Percentiles rank a stretch among this genome's conserved stretches.
These are phyloP conservation scores for Rynchops niger DNA, from an alignment of 2,113 vertebrate species.

Conservation along the genomic window DNA sequence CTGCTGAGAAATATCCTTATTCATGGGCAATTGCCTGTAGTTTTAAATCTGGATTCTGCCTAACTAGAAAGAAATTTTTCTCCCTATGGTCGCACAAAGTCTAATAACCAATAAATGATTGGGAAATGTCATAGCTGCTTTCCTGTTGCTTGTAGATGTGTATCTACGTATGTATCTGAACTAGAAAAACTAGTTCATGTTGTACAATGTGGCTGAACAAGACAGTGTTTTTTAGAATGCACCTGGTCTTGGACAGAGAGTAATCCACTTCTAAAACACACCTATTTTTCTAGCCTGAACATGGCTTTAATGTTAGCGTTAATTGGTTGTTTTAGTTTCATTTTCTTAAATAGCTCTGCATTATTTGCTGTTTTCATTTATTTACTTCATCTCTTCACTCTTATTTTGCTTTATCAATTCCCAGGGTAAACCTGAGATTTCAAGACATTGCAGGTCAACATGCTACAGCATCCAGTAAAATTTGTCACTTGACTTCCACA, in stretches of 20 bases:
- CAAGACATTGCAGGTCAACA: not conserved
- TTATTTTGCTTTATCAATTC: not conserved
- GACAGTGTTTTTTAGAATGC: not conserved
- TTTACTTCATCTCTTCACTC: not conserved
- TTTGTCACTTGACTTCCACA: not conserved
- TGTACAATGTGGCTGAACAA: not conserved
- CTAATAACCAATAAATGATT: not conserved
- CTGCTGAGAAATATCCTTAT: not conserved
- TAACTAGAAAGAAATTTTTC: not conserved
- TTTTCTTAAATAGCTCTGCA: not conserved
- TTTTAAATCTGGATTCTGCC: not conserved
- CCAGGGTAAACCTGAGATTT: not conserved
- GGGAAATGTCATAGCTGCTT: not conserved
- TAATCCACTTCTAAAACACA: not conserved
- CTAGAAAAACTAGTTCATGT: not conserved
- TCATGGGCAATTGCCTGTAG: not conserved
- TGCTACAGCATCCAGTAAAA: not conserved
- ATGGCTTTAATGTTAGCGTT: not conserved
- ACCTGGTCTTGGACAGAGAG: not conserved
- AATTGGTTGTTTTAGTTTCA: fast-evolving
- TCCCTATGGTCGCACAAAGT: not conserved
- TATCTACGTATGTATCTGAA: not conserved
- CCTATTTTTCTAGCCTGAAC: not conserved
- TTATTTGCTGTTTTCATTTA: not conserved
- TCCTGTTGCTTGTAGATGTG: not conserved